phyloP scores from a whole-genome alignment of 2,113 vertebrate species.

The Asarcornis scutulata region DNA sequence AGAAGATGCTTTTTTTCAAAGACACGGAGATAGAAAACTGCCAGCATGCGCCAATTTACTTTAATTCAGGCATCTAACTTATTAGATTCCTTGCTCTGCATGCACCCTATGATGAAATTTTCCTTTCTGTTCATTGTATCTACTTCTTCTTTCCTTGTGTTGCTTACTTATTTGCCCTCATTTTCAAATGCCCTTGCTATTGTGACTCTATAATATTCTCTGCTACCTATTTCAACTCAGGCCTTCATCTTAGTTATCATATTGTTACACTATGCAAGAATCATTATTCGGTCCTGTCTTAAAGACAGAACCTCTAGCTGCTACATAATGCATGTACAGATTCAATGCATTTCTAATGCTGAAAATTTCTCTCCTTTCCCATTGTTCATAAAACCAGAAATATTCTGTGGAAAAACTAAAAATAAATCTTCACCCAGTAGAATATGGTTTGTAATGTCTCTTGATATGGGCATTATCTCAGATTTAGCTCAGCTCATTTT shows the following conservation, averaged over 20 bases:
- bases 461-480: slow-evolving; percentile 42
- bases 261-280: slow-evolving; percentile 47
- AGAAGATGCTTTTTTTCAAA: neutral
- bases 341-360: slow-evolving; percentile 66
- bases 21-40: neutral
- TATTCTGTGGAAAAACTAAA: slow-evolving; percentile 55
- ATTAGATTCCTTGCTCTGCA: neutral
- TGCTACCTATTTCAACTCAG: neutral
- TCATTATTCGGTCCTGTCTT: slow-evolving; percentile 42
- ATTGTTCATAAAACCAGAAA: slow-evolving; percentile 54
- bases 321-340: slow-evolving; percentile 61
- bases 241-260: slow-evolving; percentile 10
- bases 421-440: slow-evolving; percentile 47
- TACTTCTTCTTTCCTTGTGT: neutral
- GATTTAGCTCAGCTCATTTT: slow-evolving; percentile 30
- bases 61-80: neutral
- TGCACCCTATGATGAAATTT: neutral
- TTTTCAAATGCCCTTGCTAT: slow-evolving; percentile 45
- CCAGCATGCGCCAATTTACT: neutral
- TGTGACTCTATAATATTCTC: neutral
- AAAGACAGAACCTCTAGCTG: slow-evolving; percentile 46
- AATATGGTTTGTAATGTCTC: slow-evolving; percentile 38
- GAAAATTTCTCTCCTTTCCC: slow-evolving; percentile 27
- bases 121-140: slow-evolving; percentile 11
- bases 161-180: neutral